A percentile compares a stretch with the other conserved stretches of the same genome.
These are phyloP conservation scores for Matsumyia berberina DNA, from an alignment of 2,888 invertebrate genomes.

Conservation along the genomic window DNA sequence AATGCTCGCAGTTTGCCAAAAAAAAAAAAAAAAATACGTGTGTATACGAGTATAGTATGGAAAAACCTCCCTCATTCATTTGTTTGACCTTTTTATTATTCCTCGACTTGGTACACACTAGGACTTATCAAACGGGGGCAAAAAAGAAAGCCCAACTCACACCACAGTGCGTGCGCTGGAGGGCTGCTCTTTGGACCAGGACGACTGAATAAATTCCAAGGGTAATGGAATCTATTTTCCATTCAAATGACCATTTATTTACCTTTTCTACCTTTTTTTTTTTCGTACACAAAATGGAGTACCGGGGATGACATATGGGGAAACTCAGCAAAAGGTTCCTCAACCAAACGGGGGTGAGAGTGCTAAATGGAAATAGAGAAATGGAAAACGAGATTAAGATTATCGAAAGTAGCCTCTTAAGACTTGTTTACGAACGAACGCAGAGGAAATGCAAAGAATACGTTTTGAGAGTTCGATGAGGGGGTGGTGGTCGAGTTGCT, in stretches of 20 bases:
- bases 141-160: conserved; percentile 48
- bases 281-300: conserved; percentile 54
- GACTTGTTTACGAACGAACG: conserved; percentile 59
- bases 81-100: conserved; percentile 73
- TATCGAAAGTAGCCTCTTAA: conserved; percentile 76
- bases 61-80: conserved; percentile 61
- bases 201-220: conserved; percentile 70
- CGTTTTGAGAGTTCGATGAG: conserved; percentile 1
- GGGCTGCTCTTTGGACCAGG: conserved; percentile 44
- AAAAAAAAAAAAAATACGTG: conserved; percentile 8
- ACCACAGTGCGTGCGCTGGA: conserved; percentile 51
- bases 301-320: conserved; percentile 71
- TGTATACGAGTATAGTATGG: too few species aligned
- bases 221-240: conserved; percentile 76
- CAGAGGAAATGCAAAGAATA: conserved; percentile 54
- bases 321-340: conserved; percentile 53
- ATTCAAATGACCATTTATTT: conserved; percentile 77
- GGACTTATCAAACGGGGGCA: conserved; percentile 46
- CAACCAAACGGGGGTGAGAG: conserved; percentile 39
- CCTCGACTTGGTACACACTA: conserved; percentile 29
- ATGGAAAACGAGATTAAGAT: conserved; percentile 76
- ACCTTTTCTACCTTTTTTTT: conserved; percentile 56
- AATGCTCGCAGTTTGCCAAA: conserved; percentile 31
- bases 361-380: conserved; percentile 75
- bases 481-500: conserved; percentile 19